Base-by-base conservation (phyloP, 2,113 vertebrate genomes). In the Ammodytes dubius region DNA sequence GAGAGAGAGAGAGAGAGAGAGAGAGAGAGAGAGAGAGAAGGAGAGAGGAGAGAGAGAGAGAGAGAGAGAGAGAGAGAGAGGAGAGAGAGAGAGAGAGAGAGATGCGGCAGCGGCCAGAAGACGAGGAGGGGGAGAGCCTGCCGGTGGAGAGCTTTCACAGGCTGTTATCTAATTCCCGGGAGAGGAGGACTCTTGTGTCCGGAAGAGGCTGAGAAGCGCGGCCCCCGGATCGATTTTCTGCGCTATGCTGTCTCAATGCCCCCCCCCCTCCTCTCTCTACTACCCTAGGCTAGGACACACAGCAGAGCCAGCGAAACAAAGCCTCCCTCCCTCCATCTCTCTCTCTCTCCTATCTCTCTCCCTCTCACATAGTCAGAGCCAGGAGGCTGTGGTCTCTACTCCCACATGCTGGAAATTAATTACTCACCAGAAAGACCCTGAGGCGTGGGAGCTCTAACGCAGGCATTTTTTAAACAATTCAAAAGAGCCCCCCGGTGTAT, bases 161-260 rank as follows among this genome's bases (percentile, higher is more conserved):
- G 89, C 91, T 84, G 90, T 94, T 94, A 94, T 94, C 92, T 94
- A 91, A 93, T 91, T 93, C 92, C 93, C 93, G 27, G 72, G 84
- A 91, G 92, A 91, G 86, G 86, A 92, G 92, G 88, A 92, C 91
- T 93, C 87, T 81, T 70, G 87, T 90, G 91, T 90, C 91, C 83
- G 92, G 92, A 92, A 92, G 90, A 91, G 92, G 92, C 92, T 89
- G 91, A 92, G 90, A 87, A 93, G 88, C 88, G 81, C 77, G 88
- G 90, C 87, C 90, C 87, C 86, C 77, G 89, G 92, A 94, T 94
- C 91, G 89, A 93, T 94, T 93, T 94, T 91, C 92, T 88, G 91
- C 74, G 85, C 91, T 79, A 87, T 84, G 88, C 84, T 83, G 79
- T 69, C 80, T 72, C 54, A 46, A 70, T 54, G 68, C 14, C 49